These are phyloP conservation scores for Mamestra configurata DNA, from an alignment of 1,140 invertebrate genomes.

Conservation along the genomic window DNA sequence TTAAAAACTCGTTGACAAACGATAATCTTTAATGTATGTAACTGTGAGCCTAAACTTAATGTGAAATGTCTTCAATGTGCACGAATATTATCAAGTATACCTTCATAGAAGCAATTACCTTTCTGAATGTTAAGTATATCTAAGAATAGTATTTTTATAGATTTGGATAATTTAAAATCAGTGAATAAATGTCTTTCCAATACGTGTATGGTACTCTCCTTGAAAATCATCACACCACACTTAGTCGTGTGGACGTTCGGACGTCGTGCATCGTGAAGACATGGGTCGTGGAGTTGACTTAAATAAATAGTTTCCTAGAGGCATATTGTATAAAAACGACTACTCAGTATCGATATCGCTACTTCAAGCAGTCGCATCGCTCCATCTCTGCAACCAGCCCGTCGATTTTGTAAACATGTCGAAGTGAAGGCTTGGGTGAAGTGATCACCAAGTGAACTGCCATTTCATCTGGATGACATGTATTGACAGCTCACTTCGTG, in stretches of 20 bases:
- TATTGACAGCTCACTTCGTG: too few relatives aligned
- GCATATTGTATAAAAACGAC: constrained; percentile 8
- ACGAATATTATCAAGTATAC: constrained; percentile 17
- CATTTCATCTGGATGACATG: too few relatives aligned
- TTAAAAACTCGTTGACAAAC: constrained; percentile 63
- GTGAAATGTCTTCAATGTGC: constrained; percentile 35
- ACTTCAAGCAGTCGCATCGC: background rate
- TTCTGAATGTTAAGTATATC: background rate
- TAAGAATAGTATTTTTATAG: constrained; percentile 31
- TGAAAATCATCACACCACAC: too few relatives aligned
- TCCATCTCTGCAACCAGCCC: too few relatives aligned
- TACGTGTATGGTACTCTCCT: background rate
- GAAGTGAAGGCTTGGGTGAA: too few relatives aligned
- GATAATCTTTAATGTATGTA: constrained; percentile 62
- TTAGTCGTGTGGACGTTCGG: background rate
- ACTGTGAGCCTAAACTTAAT: constrained; percentile 53
- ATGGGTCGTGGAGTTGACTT: constrained; percentile 3
- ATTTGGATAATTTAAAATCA: background rate
- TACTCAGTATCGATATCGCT: background rate
- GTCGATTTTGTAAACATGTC: too few relatives aligned
- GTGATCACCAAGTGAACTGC: too few relatives aligned
- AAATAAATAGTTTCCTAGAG: constrained; percentile 2
- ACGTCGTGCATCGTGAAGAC: constrained; percentile 36
- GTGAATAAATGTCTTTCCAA: too few relatives aligned
- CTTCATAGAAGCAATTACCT: background rate